Evolutionary conservation across 2,113 vertebrate species (phyloP), one percentile per base, ranked within the genome.

Genomic region (Xenotilapia longispinis): DNA sequence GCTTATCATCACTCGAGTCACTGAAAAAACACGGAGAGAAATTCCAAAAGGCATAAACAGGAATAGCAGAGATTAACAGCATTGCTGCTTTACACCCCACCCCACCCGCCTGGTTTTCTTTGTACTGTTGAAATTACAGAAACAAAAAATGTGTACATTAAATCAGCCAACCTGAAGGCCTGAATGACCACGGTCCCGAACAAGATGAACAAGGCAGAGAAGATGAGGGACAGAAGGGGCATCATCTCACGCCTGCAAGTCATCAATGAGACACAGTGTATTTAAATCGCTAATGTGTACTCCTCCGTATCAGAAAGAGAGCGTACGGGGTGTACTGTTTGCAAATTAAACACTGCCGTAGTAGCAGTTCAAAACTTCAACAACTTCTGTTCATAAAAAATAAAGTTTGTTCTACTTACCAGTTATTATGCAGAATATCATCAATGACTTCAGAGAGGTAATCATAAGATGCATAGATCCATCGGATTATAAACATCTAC

Each of bases 101-200:
- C 13, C 53, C 13, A 0, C 0, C 21, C 5, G 1, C 4, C 6
- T 28, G 2, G 15, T 6, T 82, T 82, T 40, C 3, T 42, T 51
- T 79, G 10, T 31, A 21, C 7, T 9, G 4, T 26, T 75, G 15
- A 31, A 75, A 47, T 73, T 73, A 75, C 14, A 36, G 26, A 82
- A 63, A 19, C 58, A 55, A 31, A 47, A 75, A 53, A 70, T 2
- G 7, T 26, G 19, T 11, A 5, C 2, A 6, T 10, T 12, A 4
- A 4, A 4, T 6, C n/a, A 0, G 31, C 92, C 91, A 54, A 99
- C 99, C 98, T 98, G 96, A 99, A 99, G 23, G 99, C 98, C 92
- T 99, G 99, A 75, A 99, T 95, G 4, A 99, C 97, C 84, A 99
- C 97, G 0, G 99, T 99, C 88, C 99, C 99, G 6, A 99, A 99